Conservation (phyloP, 2,888 invertebrate species). For the Pristionchus mayeri region DNA sequence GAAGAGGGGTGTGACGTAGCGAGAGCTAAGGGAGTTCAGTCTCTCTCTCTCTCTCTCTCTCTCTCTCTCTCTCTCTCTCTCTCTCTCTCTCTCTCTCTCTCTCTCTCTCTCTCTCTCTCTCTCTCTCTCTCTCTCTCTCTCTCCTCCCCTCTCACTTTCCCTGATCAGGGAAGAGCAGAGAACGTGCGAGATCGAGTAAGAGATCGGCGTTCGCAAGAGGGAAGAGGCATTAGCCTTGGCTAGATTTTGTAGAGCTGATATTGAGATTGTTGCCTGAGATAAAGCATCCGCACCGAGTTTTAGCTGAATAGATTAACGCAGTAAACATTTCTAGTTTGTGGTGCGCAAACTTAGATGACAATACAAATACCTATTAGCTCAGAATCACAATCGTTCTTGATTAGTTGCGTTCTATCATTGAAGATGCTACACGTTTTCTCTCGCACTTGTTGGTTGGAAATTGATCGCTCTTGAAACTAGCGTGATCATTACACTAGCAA, state of each 20-base stretch:
- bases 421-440: neutral
- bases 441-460: neutral
- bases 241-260: neutral
- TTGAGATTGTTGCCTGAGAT: neutral
- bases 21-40: neutral
- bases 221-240: neutral
- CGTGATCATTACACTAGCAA: neutral
- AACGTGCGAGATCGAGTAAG: neutral
- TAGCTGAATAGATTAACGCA: neutral
- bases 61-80: too few relatives aligned
- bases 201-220: neutral
- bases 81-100: too few relatives aligned
- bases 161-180: neutral
- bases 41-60: too few relatives aligned
- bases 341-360: neutral
- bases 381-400: neutral
- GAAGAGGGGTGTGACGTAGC: neutral
- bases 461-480: neutral
- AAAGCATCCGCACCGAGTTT: constrained; percentile 6
- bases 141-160: neutral
- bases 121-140: neutral
- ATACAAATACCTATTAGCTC: too few relatives aligned
- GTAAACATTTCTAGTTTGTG: neutral
- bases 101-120: neutral
- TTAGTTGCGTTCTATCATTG: neutral